Percentiles rank a stretch among this genome's conserved stretches.
Conservation (phyloP, 2,888 invertebrate genomes). For the Rhyacophila evoluta region DNA sequence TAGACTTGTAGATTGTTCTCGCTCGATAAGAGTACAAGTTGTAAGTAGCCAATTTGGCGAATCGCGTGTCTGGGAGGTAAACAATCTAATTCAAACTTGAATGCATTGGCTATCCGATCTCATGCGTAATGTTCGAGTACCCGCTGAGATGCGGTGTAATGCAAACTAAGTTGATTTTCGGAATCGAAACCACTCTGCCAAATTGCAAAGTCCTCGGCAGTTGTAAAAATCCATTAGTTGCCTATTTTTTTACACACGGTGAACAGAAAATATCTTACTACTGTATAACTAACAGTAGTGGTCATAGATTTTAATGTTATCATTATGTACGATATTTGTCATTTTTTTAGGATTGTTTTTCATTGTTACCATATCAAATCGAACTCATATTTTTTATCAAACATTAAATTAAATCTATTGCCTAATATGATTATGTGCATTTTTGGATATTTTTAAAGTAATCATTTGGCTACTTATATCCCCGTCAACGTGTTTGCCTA, state of each 20-base stretch:
- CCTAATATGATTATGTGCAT: too few species aligned
- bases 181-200: slow-evolving; percentile 37
- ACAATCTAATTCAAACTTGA: slow-evolving; percentile 54
- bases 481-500: too few species aligned
- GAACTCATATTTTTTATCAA: too few species aligned
- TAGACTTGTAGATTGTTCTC: not conserved
- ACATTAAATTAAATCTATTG: too few species aligned
- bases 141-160: not conserved
- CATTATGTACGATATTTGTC: too few species aligned
- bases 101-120: slow-evolving; percentile 50
- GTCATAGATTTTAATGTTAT: too few species aligned
- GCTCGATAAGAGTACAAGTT: slow-evolving; percentile 28
- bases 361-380: too few species aligned
- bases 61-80: slow-evolving; percentile 51
- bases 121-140: slow-evolving; percentile 36
- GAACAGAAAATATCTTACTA: not conserved
- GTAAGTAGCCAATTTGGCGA: slow-evolving; percentile 46
- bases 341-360: too few species aligned
- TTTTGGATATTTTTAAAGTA: too few species aligned
- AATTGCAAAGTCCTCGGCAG: slow-evolving; percentile 31
- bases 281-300: too few species aligned
- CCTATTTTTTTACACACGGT: not conserved
- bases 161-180: slow-evolving; percentile 25
- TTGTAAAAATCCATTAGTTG: not conserved
- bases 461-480: too few species aligned